Base-by-base conservation (phyloP, 2,113 vertebrate species). In the Chaenocephalus aceratus region DNA sequence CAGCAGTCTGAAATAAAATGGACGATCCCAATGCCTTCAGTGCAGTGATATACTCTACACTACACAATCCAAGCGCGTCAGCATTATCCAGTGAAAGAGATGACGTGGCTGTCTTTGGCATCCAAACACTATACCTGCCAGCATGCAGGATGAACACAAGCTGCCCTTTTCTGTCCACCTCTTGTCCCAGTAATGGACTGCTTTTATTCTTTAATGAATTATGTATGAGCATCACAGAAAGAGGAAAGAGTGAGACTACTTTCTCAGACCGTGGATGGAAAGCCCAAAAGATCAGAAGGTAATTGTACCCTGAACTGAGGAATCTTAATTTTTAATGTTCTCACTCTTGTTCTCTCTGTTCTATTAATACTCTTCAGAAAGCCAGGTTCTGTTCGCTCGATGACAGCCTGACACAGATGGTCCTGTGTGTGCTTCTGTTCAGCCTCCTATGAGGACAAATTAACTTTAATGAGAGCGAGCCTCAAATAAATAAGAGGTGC, bases 381-480 rank as follows among this genome's bases (percentile, higher is more conserved):
- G 70, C 57, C 79, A 63, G 84, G 72, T 87, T 86, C 70, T 84
- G 86, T 68, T 90, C 36, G 45, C 86, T 87, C 90, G 82, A 71
- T 91, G 83, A 86, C 80, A 80, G 88, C 30, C 66, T 76, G 76
- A 83, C 76, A 89, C 79, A 78, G 82, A 71, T 57, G 75, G 79
- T 68, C 56, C 36, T 72, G 77, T 81, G 66, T 71, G 36, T 49
- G 77, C 64, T 16, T 64, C 12, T 61, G 53, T 30, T 46, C 1
- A 10, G 67, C 70, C 26, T 65, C 79, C 58, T 76, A 49, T 57
- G 21, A 70, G 75, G 69, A 63, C 60, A 61, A 73, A 74, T 58
- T 60, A 73, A 41, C 74, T 68, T 79, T 90, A 83, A 89, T 88
- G 80, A 84, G 46, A 0, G 48, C 67, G 67, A 0, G 34, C 45